phyloP scores from a whole-genome alignment of 1,140 invertebrate species.

The Cydia splendana region DNA sequence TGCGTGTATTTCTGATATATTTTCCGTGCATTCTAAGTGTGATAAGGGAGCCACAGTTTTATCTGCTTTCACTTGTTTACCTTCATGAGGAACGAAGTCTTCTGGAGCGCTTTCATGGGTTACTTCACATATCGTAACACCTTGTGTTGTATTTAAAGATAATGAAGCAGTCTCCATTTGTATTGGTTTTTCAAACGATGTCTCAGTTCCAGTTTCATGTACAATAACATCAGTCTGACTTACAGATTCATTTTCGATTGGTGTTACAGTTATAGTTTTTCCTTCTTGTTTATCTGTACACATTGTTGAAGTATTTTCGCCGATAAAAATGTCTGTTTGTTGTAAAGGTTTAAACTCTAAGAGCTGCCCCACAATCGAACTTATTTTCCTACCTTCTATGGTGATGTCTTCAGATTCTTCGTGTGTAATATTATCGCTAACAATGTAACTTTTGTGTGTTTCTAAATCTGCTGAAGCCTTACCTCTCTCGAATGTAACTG shows the following conservation, averaged over 20 bases:
- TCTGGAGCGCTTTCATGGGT: constrained; percentile 45
- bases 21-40: constrained; percentile 66
- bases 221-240: constrained; percentile 53
- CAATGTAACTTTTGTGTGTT: constrained; percentile 50
- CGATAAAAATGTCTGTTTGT: constrained; percentile 55
- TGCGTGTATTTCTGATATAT: constrained; percentile 50
- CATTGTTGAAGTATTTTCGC: constrained; percentile 50
- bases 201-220: constrained; percentile 56
- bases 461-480: constrained; percentile 52
- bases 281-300: constrained; percentile 38
- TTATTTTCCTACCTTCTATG: constrained; percentile 38
- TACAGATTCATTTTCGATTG: constrained; percentile 51
- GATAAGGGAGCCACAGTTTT: constrained; percentile 52
- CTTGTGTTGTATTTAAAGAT: constrained; percentile 50
- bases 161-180: constrained; percentile 48
- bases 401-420: constrained; percentile 46
- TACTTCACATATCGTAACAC: constrained; percentile 51
- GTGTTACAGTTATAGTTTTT: constrained; percentile 43
- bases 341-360: constrained; percentile 53
- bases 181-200: constrained; percentile 42
- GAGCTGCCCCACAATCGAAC: constrained; percentile 49
- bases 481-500: constrained; percentile 38
- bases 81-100: constrained; percentile 39
- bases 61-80: constrained; percentile 49
- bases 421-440: constrained; percentile 54